Evolutionary conservation across 92 coral and sea anemone genomes (phyloP), one percentile per base, ranked within the genome.

Genomic region (Actinernus sp.): DNA sequence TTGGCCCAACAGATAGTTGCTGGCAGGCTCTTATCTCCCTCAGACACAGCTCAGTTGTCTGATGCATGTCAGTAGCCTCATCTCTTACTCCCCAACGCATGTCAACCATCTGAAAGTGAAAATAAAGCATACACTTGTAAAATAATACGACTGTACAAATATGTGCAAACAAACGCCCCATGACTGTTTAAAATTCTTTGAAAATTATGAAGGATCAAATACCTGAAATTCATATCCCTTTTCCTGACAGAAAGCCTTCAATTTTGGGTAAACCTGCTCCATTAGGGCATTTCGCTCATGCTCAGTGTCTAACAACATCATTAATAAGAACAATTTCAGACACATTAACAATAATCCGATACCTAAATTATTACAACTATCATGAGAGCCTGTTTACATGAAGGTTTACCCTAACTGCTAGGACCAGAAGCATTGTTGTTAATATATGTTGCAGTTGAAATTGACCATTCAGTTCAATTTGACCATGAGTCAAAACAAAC

Each of bases 31-130:
- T 80, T 38, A 92, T 79, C 49, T 92, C 97, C 43, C 64, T 65
- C 26, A 80, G 49, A 45, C 97, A 92, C 29, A 88, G 81, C 40
- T 88, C 89, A 4, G 88, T 76, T 10, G 97, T 92, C 84, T 67
- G 77, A 69, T 92, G 97, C 38, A 62, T 41, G 41, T 89, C 72
- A 21, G 96, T 89, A 44, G 91, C 89, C 24, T 74, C 88, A 61
- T 92, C 97, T 2, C 97, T 68, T 12, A 92, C 97, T 10, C 97
- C 96, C 97, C 97, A 92, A 8, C 97, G 61, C 97, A 92, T 92
- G 49, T 92, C 97, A 10, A 92, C 97, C 23, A 89, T 89, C 94
- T 92, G 57, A n/a, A 53, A n/a, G n/a, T n/a, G n/a, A n/a, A n/a
- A n/a, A n/a, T n/a, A n/a, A n/a, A n/a, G n/a, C n/a, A n/a, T n/a